Evolutionary conservation across 2,888 invertebrate species (phyloP), one percentile per base, ranked within the genome.

Genomic region (Cataglyphis cursor): DNA sequence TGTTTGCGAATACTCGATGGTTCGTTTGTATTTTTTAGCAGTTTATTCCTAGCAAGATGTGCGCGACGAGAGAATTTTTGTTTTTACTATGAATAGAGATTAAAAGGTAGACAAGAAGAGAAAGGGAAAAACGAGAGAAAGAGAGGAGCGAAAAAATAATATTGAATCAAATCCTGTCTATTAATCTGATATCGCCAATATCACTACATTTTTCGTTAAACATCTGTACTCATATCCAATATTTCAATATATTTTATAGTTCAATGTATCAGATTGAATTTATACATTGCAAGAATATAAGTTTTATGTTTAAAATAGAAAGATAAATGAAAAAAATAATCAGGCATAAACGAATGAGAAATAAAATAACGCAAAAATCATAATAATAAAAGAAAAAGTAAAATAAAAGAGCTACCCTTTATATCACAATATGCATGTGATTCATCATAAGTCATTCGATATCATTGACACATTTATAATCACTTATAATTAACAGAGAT

Each of bases 1-100:
- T 93, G 92, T 93, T 93, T 93, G 93, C 93, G 93, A 94, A 91
- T 94, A 94, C 94, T 95, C 95, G 93, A 95, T 95, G 95, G 95
- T 95, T 94, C 88, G 90, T 89, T 89, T 68, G 84, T 81, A 84
- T 88, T 90, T 83, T 74, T 85, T 72, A 72, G 28, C 70, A 70
- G 12, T 80, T 72, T 72, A 48, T 70, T 70, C 41, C 44, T 59
- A 59, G 59, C 21, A 18, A 31, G 12, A n/a, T 57, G n/a, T 18
- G 44, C 24, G 44, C 57, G 24, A 59, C 54, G 24, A 8, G 31
- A 35, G 51, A 51, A 70, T 21, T 65, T 4, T 57, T 59, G 21
- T 70, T 18, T 78, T 70, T 21, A 21, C 31, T 57, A 59, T 35
- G 8, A 5, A 24, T 48, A 66, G 18, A 44, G 28, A 44, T 15